These are phyloP conservation scores for Melitaea athalia DNA, from an alignment of 2,888 invertebrate genomes.

Conservation along the genomic window DNA sequence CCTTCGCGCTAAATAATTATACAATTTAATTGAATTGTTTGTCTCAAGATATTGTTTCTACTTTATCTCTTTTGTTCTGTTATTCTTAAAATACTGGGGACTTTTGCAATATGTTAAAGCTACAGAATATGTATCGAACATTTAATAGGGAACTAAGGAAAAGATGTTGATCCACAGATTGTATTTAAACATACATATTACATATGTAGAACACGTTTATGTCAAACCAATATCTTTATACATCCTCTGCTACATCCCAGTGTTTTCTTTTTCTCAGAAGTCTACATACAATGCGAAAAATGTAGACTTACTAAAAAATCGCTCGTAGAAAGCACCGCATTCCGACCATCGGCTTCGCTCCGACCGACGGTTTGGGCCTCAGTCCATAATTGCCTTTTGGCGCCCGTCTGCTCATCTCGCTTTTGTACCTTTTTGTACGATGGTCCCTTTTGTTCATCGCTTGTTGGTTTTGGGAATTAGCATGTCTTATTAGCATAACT, in stretches of 20 bases:
- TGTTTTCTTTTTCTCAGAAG: slow-evolving; percentile 50
- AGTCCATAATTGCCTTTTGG: slow-evolving; percentile 74
- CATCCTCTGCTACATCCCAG: slow-evolving; percentile 2
- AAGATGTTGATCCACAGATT: neutral
- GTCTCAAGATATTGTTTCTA: neutral
- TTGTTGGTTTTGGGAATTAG: slow-evolving; percentile 82
- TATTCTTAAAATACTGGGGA: neutral
- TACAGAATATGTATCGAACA: no score
- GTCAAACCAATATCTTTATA: slow-evolving; percentile 17
- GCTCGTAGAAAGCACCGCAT: slow-evolving; percentile 54
- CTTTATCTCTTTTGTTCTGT: neutral
- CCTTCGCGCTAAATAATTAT: neutral
- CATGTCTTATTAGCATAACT: slow-evolving; percentile 82
- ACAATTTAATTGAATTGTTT: neutral
- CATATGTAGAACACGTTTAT: neutral
- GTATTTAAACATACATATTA: neutral
- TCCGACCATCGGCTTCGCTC: slow-evolving; percentile 45
- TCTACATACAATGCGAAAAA: slow-evolving; percentile 48
- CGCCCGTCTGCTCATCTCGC: slow-evolving; percentile 70
- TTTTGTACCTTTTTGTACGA: slow-evolving; percentile 68
- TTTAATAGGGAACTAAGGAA: no score
- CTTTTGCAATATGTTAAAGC: no score
- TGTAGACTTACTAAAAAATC: slow-evolving; percentile 57
- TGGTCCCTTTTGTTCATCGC: slow-evolving; percentile 63
- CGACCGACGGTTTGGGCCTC: slow-evolving; percentile 49